phyloP scores from a whole-genome alignment of 2,797 vertebrate species.

The Toxotes lorentzi region DNA sequence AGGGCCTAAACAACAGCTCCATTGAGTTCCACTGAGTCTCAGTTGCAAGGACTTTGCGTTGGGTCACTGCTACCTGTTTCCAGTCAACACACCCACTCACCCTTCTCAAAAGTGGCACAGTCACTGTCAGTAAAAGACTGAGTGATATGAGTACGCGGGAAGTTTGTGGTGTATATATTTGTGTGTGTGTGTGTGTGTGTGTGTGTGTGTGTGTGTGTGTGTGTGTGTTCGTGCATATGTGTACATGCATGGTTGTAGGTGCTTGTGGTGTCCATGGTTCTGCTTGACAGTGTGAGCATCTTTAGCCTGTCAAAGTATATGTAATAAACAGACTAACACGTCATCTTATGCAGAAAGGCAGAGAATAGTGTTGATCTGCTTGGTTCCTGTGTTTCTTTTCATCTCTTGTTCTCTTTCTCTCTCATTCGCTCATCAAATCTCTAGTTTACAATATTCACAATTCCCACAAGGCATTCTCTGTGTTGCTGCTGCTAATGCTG shows the following conservation, averaged over 20 bases:
- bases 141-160: conserved; percentile 68
- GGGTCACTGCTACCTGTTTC: conserved; percentile 71
- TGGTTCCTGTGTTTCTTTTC: neutral
- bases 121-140: conserved; percentile 75
- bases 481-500: neutral
- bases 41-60: conserved; percentile 30
- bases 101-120: conserved; percentile 74
- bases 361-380: conserved; percentile 10
- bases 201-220: conserved; percentile 27
- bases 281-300: conserved; percentile 18
- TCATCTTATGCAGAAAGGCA: neutral
- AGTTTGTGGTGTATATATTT: conserved; percentile 59
- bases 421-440: neutral
- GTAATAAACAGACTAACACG: conserved; percentile 19
- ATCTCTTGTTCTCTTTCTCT: neutral
- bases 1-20: conserved; percentile 23
- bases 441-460: neutral
- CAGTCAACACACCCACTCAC: conserved; percentile 77
- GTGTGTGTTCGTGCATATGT: conserved; percentile 15
- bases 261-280: conserved; percentile 55
- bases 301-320: conserved; percentile 22
- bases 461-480: neutral
- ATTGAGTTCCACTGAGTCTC: neutral
- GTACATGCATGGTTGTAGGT: conserved; percentile 33
- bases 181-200: conserved; percentile 9